phyloP scores from a whole-genome alignment of 2,888 invertebrate species.

The Cantharis lateralis region DNA sequence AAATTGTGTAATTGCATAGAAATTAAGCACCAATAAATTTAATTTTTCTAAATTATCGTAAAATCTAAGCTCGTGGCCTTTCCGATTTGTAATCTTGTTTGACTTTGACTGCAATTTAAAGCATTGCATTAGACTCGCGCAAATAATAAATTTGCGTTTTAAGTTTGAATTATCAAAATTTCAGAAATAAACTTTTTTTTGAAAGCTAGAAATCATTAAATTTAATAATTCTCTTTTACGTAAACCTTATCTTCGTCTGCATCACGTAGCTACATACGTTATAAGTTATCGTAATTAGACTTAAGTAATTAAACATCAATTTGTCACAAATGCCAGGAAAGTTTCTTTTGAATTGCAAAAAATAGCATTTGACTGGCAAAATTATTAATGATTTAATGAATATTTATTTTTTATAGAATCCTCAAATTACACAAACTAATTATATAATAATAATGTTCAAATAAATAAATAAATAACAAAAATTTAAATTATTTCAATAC shows the following conservation, averaged over 20 bases:
- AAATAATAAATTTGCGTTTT: background rate
- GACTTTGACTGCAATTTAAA: background rate
- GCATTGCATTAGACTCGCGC: background rate
- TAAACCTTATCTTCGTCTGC: background rate
- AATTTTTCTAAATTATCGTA: background rate
- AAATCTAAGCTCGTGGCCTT: background rate
- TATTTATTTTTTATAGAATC: background rate
- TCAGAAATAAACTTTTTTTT: background rate
- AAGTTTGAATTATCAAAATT: background rate
- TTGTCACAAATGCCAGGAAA: background rate
- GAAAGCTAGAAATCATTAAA: too few relatives aligned
- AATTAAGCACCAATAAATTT: background rate
- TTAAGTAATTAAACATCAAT: background rate
- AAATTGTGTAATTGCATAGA: background rate
- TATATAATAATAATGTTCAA: background rate
- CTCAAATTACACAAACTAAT: background rate
- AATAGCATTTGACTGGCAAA: background rate
- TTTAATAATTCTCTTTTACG: too few relatives aligned
- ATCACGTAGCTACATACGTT: background rate
- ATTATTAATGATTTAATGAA: background rate
- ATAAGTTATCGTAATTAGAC: background rate
- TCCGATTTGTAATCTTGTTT: background rate
- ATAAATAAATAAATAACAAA: background rate
- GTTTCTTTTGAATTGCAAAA: background rate
- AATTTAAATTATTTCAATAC: background rate